phyloP scores from a whole-genome alignment of 2,113 vertebrate species.

The Bujurquina vittata region DNA sequence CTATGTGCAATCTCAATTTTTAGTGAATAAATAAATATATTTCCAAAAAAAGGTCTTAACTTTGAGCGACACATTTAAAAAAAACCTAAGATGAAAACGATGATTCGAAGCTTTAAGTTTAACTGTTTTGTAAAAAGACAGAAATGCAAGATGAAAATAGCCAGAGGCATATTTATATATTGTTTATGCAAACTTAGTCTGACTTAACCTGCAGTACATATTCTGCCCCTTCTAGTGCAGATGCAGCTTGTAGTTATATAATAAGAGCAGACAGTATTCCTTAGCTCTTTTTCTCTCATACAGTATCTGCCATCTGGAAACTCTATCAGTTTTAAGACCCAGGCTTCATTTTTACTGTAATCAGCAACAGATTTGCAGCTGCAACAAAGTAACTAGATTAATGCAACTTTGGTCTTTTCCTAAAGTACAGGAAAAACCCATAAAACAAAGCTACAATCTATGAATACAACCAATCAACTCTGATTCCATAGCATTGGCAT shows the following conservation, averaged over 20 bases:
- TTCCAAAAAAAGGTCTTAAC: neutral
- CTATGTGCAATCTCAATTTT: neutral
- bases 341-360: conserved; percentile 64
- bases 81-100: neutral
- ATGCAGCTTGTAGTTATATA: conserved; percentile 10
- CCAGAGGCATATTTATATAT: conserved; percentile 5
- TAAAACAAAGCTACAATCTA: conserved; percentile 50
- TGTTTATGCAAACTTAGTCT: conserved; percentile 46
- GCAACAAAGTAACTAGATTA: conserved; percentile 56
- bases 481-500: neutral
- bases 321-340: conserved; percentile 60
- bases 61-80: neutral
- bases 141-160: conserved; percentile 10
- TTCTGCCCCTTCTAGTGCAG: conserved; percentile 6
- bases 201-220: conserved; percentile 9
- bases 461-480: conserved; percentile 24
- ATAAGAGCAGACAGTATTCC: conserved; percentile 26
- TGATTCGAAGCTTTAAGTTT: neutral
- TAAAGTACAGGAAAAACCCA: conserved; percentile 26
- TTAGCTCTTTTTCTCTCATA: conserved; percentile 48
- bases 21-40: neutral
- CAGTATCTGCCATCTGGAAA: conserved; percentile 71
- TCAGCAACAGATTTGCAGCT: conserved; percentile 68
- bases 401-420: conserved; percentile 37
- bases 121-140: conserved; percentile 1